Conservation (phyloP, 2,888 invertebrate species). For the Baronia brevicornis region DNA sequence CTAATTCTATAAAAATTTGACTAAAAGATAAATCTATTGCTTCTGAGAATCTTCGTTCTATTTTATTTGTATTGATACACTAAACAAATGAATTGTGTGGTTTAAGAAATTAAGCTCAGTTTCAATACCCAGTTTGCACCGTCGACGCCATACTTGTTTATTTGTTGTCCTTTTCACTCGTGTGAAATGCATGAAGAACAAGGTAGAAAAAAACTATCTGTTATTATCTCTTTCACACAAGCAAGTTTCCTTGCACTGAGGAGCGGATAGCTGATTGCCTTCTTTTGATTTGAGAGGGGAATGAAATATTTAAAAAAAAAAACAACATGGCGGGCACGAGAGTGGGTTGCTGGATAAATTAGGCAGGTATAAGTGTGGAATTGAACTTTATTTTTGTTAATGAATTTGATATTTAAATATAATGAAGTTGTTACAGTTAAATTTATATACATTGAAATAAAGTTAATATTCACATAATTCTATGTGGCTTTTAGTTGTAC, state of each 20-base stretch:
- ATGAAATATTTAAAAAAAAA: constrained; percentile 48
- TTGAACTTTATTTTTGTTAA: background rate
- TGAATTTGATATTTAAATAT: too few species aligned
- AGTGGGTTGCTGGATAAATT: too few species aligned
- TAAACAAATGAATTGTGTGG: too few species aligned
- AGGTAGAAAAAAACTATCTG: constrained; percentile 30
- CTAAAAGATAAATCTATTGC: too few species aligned
- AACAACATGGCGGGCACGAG: constrained; percentile 39
- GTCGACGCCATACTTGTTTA: constrained; percentile 49
- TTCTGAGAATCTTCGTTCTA: too few species aligned
- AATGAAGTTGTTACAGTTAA: too few species aligned
- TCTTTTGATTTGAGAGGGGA: constrained; percentile 62
- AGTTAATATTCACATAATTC: too few species aligned
- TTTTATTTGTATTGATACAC: too few species aligned
- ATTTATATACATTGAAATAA: too few species aligned
- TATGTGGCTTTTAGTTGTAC: too few species aligned
- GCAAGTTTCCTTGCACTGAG: constrained; percentile 15
- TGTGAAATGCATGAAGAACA: constrained; percentile 15
- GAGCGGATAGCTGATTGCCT: constrained; percentile 45
- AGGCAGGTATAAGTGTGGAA: background rate
- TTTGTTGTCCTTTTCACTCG: constrained; percentile 41
- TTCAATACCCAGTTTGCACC: constrained; percentile 15
- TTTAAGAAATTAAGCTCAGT: constrained; percentile 44
- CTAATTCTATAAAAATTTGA: too few species aligned
- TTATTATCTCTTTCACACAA: constrained; percentile 40